A percentile compares a stretch with the other conserved stretches of the same genome.
Evolutionary conservation across 2,888 invertebrate species (phyloP).

Genomic region (Encarsia formosa): DNA sequence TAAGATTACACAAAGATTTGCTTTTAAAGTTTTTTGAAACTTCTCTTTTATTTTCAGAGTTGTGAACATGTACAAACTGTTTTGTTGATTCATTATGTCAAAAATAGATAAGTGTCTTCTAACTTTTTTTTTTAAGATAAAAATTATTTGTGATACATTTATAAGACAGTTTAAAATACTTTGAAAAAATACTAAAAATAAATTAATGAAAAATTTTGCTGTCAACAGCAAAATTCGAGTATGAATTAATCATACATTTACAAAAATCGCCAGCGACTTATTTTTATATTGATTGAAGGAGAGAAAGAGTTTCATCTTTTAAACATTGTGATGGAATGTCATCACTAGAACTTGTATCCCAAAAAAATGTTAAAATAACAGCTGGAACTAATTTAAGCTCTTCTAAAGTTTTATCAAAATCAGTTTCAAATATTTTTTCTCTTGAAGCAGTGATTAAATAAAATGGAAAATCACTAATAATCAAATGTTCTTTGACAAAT

Average conservation of each 20-base stretch:
- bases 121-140: too few species aligned
- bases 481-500: constrained; percentile 75
- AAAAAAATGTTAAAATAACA: constrained; percentile 71
- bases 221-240: constrained; percentile 11
- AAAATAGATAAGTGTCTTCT: too few species aligned
- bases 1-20: too few species aligned
- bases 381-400: constrained; percentile 81
- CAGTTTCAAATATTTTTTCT: constrained; percentile 56
- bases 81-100: too few species aligned
- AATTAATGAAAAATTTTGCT: constrained; percentile 2
- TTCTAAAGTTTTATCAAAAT: constrained; percentile 68
- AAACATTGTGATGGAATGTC: constrained; percentile 61
- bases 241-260: constrained; percentile 10
- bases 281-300: constrained; percentile 22
- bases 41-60: too few species aligned
- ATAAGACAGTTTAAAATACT: not conserved
- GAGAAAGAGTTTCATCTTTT: constrained; percentile 68
- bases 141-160: too few species aligned
- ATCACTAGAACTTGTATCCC: constrained; percentile 58
- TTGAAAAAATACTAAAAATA: not conserved
- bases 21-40: too few species aligned
- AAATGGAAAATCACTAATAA: constrained; percentile 67
- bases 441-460: constrained; percentile 66
- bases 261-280: constrained; percentile 21
- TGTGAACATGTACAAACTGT: too few species aligned